Base-by-base conservation (phyloP, 2,797 vertebrate genomes). In the Morus bassanus region DNA sequence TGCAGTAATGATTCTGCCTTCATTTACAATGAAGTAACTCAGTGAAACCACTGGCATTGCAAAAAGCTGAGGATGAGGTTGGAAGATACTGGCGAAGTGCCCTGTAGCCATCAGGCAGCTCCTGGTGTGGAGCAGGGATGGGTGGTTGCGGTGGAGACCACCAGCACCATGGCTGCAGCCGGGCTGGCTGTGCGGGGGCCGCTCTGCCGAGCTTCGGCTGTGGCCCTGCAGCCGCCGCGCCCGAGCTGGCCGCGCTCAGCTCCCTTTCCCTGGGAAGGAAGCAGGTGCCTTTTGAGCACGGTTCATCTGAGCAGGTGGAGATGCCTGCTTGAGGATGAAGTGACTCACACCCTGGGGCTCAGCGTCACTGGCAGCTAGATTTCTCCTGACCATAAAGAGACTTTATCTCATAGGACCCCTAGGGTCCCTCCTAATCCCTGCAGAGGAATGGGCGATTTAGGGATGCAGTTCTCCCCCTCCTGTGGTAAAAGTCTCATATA, bases 11-110 rank as follows among this genome's bases (percentile, higher is more conserved):
- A 22, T 27, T 50, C 53, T 73, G 53, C 65, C 25, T 65, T 73
- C 2, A 0, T 31, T 75, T 37, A 13, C 27, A 18, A 9, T 0
- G 1, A 50, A 28, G 16, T 31, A 46, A 68, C 41, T 61, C 31
- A 3, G 39, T 48, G 61, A 56, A 85, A 54, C 48, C 37, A 18
- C 54, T 28, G 54, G 23, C 23, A 15, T 25, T 33, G 31, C 37
- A 39, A 27, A 64, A 53, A 45, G 9, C 33, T 28, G 31, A 59
- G 57, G 37, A 14, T 18, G 51, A 59, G 53, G 25, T 4, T 31
- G n/a, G 45, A 51, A 39, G 50, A 43, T 30, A 13, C 35, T 5
- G 37, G 25, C 39, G 54, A 27, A 51, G 50, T 23, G 43, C 13
- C 18, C 43, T 24, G 33, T 57, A 33, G 63, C 50, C 53, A 23